Evolutionary conservation across 2,113 vertebrate species (phyloP).

Genomic region (Caracal caracal): DNA sequence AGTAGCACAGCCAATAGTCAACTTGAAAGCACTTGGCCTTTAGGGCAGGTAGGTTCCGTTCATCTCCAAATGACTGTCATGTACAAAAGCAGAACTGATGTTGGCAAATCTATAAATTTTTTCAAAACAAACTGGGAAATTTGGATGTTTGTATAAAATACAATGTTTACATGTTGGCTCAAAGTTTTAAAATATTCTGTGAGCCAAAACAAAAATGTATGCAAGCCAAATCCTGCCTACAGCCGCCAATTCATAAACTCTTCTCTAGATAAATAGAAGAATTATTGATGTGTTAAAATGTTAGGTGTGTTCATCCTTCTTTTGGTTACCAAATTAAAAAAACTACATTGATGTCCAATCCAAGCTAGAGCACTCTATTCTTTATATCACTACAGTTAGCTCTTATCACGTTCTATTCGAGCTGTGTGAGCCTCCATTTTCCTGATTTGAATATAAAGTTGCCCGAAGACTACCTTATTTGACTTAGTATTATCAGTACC

Average conservation of each 20-base stretch:
- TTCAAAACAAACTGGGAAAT: constrained; percentile 5
- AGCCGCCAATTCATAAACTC: neutral
- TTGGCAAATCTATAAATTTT: neutral
- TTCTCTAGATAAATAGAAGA: neutral
- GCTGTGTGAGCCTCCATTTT: neutral
- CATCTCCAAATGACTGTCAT: neutral
- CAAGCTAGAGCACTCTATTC: neutral
- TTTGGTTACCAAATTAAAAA: neutral
- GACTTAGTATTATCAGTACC: neutral
- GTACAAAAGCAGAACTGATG: neutral
- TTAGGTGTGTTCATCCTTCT: neutral
- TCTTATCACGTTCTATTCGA: neutral
- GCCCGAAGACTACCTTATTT: neutral
- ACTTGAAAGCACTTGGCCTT: neutral
- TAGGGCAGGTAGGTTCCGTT: neutral
- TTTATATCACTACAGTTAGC: neutral
- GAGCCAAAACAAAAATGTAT: constrained; percentile 45
- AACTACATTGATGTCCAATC: neutral
- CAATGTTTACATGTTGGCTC: constrained; percentile 7
- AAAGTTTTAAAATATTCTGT: constrained; percentile 38
- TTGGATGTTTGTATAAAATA: constrained; percentile 25
- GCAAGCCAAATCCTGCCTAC: neutral
- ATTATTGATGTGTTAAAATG: neutral
- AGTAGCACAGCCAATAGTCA: neutral
- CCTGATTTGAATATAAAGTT: neutral